These are phyloP conservation scores for Girardia tigrina DNA, from an alignment of 2,888 invertebrate genomes.

Conservation along the genomic window DNA sequence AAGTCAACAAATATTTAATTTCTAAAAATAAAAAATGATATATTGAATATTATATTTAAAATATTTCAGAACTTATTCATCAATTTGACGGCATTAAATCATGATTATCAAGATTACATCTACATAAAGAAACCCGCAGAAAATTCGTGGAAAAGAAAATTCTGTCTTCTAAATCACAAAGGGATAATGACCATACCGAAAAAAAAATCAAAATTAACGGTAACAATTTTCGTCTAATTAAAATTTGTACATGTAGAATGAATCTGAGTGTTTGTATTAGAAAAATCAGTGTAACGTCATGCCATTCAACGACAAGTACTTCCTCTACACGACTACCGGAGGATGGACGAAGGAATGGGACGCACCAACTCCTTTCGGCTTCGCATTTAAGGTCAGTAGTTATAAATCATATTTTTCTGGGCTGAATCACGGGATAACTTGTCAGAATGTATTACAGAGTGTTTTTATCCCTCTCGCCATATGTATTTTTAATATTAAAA, in stretches of 20 bases:
- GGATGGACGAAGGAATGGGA: constrained; percentile 69
- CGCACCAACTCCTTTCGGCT: constrained; percentile 84
- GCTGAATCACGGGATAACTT: too few species aligned
- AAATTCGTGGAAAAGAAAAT: constrained; percentile 93
- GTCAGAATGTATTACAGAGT: too few species aligned
- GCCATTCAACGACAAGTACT: background rate
- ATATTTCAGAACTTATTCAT: constrained; percentile 9
- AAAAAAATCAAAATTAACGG: constrained; percentile 62
- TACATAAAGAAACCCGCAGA: constrained; percentile 90
- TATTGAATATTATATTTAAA: too few species aligned
- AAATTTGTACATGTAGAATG: too few species aligned
- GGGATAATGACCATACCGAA: constrained; percentile 93
- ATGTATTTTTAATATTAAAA: too few species aligned
- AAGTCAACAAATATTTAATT: too few species aligned
- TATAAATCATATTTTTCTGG: too few species aligned
- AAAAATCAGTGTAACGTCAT: background rate
- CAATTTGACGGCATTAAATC: background rate
- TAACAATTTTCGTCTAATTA: background rate
- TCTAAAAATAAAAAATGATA: too few species aligned
- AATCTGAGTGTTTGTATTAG: background rate
- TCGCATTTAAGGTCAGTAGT: constrained; percentile 66
- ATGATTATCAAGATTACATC: constrained; percentile 48
- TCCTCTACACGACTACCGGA: constrained; percentile 32
- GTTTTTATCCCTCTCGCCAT: too few species aligned
- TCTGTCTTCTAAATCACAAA: constrained; percentile 81